A percentile compares a stretch with the other conserved stretches of the same genome.
phyloP scores from a whole-genome alignment of 2,113 vertebrate genomes.

The Cyanoramphus novaezelandiae region DNA sequence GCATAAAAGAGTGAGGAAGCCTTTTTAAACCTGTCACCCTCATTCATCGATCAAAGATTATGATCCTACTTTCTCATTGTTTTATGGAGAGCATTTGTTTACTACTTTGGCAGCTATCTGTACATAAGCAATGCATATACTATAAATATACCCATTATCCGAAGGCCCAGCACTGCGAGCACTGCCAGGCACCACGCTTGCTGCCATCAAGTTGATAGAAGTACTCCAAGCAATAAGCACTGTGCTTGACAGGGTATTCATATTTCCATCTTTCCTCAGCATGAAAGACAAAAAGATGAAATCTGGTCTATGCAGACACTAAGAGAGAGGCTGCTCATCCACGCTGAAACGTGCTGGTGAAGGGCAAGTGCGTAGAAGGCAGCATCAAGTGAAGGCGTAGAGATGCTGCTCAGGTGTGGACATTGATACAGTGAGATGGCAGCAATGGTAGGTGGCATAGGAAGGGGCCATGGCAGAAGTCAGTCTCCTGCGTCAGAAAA shows the following conservation, averaged over 20 bases:
- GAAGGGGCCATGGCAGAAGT: neutral
- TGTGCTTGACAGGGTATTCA: neutral
- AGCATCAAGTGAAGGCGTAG: neutral
- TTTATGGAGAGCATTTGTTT: constrained; percentile 66
- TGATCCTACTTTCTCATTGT: constrained; percentile 57
- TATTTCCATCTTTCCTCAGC: neutral
- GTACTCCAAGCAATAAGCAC: neutral
- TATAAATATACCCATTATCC: constrained; percentile 54
- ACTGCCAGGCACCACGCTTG: neutral
- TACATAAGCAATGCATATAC: constrained; percentile 36
- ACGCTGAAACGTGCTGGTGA: neutral
- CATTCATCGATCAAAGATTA: constrained; percentile 59
- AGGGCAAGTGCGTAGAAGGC: neutral
- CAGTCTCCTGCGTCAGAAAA: neutral
- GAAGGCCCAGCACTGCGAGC: neutral
- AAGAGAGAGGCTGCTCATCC: neutral
- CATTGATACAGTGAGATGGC: neutral
- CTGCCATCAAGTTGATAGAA: constrained; percentile 32
- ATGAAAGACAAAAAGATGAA: neutral
- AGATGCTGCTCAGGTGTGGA: neutral
- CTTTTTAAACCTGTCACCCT: constrained; percentile 58
- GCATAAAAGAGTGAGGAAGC: constrained; percentile 32
- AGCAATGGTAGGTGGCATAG: neutral
- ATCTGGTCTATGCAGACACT: neutral
- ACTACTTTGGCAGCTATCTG: constrained; percentile 45